Conservation (phyloP, 2,113 vertebrate genomes). For the Lipotes vexillifer region DNA sequence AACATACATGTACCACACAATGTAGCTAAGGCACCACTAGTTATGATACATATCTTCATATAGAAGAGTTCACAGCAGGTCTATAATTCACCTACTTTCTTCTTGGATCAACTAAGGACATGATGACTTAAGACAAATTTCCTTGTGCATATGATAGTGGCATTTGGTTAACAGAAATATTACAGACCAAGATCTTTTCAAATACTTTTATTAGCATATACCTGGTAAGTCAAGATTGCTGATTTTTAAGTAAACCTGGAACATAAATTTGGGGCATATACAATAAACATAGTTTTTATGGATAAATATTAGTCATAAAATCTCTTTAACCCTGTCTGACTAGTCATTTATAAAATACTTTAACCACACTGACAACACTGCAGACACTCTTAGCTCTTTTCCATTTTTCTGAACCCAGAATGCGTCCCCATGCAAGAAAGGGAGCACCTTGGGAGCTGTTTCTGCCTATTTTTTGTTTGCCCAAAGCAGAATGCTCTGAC, state of each 20-base stretch:
- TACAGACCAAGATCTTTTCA: background rate
- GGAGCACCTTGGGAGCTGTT: background rate
- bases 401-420: background rate
- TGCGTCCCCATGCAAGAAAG: background rate
- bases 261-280: background rate
- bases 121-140: too few species aligned
- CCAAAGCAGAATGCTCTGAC: background rate
- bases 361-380: background rate
- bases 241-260: background rate
- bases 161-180: background rate
- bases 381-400: background rate
- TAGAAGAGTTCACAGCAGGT: background rate
- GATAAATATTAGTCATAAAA: background rate
- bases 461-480: background rate
- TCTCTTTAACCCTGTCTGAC: background rate
- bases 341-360: too few species aligned
- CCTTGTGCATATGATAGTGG: background rate
- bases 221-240: background rate
- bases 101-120: background rate
- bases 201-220: background rate
- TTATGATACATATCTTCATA: background rate
- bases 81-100: background rate
- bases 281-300: background rate
- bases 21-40: too few species aligned
- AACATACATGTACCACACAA: fast-evolving